phyloP scores from a whole-genome alignment of 2,888 invertebrate genomes.

The Drosophila paramelanica region DNA sequence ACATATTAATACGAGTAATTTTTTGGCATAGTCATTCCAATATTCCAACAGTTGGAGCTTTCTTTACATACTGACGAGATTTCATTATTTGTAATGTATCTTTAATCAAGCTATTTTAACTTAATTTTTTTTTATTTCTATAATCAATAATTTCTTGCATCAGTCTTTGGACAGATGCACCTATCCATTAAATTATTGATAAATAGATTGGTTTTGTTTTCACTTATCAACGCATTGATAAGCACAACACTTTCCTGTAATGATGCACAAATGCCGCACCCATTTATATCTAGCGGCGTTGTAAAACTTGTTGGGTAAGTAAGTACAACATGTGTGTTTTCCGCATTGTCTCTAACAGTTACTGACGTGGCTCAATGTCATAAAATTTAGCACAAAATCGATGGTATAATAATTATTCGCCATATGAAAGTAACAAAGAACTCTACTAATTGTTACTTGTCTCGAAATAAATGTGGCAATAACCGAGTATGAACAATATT shows the following conservation, averaged over 20 bases:
- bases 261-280: slow-evolving; percentile 8
- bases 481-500: not conserved
- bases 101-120: too few species aligned
- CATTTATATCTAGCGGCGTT: not conserved
- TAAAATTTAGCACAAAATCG: slow-evolving; percentile 41
- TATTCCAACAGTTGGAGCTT: not conserved
- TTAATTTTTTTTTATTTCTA: not conserved
- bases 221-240: slow-evolving; percentile 45
- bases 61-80: slow-evolving; percentile 5
- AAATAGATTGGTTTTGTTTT: slow-evolving; percentile 9
- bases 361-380: slow-evolving; percentile 42
- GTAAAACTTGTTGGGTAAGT: slow-evolving; percentile 28
- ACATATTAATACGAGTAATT: slow-evolving; percentile 33
- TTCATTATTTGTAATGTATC: too few species aligned
- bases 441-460: slow-evolving; percentile 16
- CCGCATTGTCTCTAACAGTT: slow-evolving; percentile 30
- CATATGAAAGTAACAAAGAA: slow-evolving; percentile 3
- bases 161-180: slow-evolving; percentile 2
- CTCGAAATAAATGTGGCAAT: slow-evolving; percentile 4
- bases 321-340: slow-evolving; percentile 26
- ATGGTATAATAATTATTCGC: slow-evolving; percentile 29
- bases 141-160: slow-evolving; percentile 24
- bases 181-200: slow-evolving; percentile 6
- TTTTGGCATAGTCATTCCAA: slow-evolving; percentile 8
- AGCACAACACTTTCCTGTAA: slow-evolving; percentile 14